Conservation (phyloP, 2,888 invertebrate species). For the Volucella inanis region DNA sequence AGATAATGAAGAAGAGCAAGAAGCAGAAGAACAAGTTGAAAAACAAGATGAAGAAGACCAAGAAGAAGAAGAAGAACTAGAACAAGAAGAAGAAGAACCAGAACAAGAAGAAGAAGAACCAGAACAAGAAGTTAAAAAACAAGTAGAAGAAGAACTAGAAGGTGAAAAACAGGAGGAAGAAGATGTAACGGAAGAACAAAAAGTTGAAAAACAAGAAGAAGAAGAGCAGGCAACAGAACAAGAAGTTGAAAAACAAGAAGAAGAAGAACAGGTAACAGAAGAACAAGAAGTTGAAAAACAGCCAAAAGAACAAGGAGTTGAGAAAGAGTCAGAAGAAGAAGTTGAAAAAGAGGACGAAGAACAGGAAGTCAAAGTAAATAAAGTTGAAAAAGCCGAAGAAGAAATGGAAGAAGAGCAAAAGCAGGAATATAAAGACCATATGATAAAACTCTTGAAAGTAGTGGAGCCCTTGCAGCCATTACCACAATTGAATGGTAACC, state of each 20-base stretch:
- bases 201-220: background rate
- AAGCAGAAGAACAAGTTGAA: slow-evolving; percentile 12
- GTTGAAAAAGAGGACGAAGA: background rate
- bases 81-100: slow-evolving; percentile 59
- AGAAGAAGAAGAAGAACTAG: slow-evolving; percentile 12
- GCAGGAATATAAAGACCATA: background rate
- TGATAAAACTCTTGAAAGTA: background rate
- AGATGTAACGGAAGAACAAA: slow-evolving; percentile 1
- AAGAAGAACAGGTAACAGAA: background rate
- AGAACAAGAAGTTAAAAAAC: slow-evolving; percentile 1
- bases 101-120: slow-evolving; percentile 37
- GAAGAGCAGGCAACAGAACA: background rate
- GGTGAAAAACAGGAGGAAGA: background rate
- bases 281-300: too few relatives aligned
- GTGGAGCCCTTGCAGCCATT: slow-evolving; percentile 4
- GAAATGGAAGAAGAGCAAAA: background rate
- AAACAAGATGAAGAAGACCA: slow-evolving; percentile 31
- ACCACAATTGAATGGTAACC: slow-evolving; percentile 61
- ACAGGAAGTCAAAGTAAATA: too few relatives aligned
- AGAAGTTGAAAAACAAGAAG: background rate
- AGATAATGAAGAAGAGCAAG: background rate
- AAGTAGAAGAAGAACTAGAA: slow-evolving; percentile 9
- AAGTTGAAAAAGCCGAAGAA: background rate
- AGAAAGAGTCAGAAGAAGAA: background rate
- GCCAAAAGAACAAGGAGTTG: too few relatives aligned